These are phyloP conservation scores for Anthoscopus minutus DNA, from an alignment of 2,113 vertebrate genomes.

Conservation along the genomic window DNA sequence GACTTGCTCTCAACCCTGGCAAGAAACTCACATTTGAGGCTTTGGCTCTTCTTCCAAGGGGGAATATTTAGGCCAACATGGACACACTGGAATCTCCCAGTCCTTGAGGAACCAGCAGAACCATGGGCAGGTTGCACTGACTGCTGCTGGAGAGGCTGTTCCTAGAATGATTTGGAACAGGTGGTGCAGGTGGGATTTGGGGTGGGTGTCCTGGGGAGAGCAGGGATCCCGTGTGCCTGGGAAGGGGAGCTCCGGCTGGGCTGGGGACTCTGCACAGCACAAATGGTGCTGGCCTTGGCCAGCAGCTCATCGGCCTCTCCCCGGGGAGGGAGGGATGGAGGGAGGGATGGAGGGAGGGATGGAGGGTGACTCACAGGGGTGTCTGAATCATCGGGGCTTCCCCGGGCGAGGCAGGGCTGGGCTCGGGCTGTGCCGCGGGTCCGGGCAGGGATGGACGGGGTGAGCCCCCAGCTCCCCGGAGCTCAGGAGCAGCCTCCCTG, in stretches of 20 bases:
- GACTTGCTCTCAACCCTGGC: neutral
- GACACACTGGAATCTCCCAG: neutral
- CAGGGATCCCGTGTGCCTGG: neutral
- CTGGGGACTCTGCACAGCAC: neutral
- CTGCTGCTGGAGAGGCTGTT: neutral
- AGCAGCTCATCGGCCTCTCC: neutral
- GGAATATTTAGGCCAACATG: fast-evolving
- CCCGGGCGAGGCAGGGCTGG: neutral
- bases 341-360: neutral
- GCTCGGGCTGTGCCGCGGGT: no score
- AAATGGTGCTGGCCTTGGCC: neutral
- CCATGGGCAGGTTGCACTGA: neutral
- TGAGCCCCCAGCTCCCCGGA: neutral
- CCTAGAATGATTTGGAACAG: neutral
- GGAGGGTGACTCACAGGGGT: neutral
- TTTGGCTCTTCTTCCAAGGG: neutral
- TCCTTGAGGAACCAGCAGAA: neutral
- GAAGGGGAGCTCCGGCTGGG: neutral
- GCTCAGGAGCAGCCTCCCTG: neutral
- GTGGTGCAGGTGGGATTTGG: neutral
- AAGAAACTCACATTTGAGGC: neutral
- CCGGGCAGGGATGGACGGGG: neutral
- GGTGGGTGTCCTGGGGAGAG: fast-evolving
- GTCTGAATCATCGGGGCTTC: conserved; percentile 26
- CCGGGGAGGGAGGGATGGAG: neutral